Evolutionary conservation across 2,113 vertebrate genomes (phyloP), one percentile per base, ranked within the genome.

Genomic region (Platichthys stellatus): DNA sequence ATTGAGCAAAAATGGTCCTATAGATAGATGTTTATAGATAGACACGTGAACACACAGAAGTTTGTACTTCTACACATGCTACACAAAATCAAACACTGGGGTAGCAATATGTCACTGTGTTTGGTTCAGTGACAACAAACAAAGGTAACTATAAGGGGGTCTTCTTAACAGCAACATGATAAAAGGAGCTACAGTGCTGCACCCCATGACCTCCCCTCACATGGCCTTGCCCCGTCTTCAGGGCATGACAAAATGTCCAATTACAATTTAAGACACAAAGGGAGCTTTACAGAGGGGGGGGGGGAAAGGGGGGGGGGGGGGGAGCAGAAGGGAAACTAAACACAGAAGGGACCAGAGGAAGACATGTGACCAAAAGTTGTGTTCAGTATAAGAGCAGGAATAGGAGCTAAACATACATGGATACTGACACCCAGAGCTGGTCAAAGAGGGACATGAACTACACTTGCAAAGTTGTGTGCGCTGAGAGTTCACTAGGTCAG

Each of bases 401-500:
- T 1, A 14, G 61, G 51, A 56, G 10, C 11, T 21, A 58, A 24
- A 51, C 9, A 11, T 63, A 20, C 58, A 57, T 56, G 15, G 26
- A 69, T 28, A 65, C 14, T 13, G 38, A 24, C 38, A 24, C 40
- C 40, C 40, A 43, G 40, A 21, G n/a, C 15, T 69, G 54, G 54
- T 57, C 69, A 60, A 26, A 58, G 63, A 77, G 69, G 38, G 43
- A 83, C 31, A 49, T 5, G 69, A 73, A 65, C 71, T 12, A 73
- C 24, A 58, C 67, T 69, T 4, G 20, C 18, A 63, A 18, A n/a
- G 72, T 54, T 74, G 69, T 87, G 82, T 76, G 67, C 71, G 74
- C 56, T 59, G 10, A 64, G 47, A 89, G 77, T 75, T 80, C 83
- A 87, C 76, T 31, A 14, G 83, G 78, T 76, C 73, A 80, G 43